phyloP scores from a whole-genome alignment of 2,113 vertebrate species.

The Merops nubicus region DNA sequence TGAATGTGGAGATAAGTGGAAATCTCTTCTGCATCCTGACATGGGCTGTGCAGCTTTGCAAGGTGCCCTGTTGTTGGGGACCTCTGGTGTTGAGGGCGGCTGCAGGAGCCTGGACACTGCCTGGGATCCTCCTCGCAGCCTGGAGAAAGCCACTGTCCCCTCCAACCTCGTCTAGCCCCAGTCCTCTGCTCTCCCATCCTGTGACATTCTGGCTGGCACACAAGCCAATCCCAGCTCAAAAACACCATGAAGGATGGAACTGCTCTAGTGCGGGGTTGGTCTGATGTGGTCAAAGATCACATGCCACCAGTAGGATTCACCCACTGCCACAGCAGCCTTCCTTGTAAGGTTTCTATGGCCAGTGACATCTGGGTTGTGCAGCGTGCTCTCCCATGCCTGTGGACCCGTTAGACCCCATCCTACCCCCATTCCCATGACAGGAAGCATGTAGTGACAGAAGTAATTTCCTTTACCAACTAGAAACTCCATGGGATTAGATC shows the following conservation, averaged over 20 bases:
- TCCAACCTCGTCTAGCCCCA: not conserved
- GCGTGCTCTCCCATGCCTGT: not conserved
- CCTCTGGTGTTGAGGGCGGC: fast-evolving
- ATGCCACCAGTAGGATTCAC: not conserved
- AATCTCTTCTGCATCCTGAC: not conserved
- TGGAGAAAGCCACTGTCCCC: not conserved
- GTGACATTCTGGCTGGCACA: not conserved
- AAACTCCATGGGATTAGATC: not conserved
- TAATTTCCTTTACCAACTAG: not conserved
- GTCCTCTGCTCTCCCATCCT: not conserved
- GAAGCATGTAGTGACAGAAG: not conserved
- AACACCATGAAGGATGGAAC: not conserved
- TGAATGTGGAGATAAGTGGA: not conserved
- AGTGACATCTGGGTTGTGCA: not conserved
- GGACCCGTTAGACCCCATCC: not conserved
- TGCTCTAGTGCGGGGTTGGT: not conserved
- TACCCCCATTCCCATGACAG: not conserved
- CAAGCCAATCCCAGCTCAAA: not conserved
- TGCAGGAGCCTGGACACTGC: not conserved
- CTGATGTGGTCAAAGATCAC: not conserved
- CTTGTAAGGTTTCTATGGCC: not conserved
- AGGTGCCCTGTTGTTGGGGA: fast-evolving
- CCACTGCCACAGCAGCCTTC: not conserved
- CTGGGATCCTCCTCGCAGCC: not conserved
- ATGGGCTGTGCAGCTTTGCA: not conserved